phyloP scores from a whole-genome alignment of 1,140 invertebrate species.

The Leguminivora glycinivorella region DNA sequence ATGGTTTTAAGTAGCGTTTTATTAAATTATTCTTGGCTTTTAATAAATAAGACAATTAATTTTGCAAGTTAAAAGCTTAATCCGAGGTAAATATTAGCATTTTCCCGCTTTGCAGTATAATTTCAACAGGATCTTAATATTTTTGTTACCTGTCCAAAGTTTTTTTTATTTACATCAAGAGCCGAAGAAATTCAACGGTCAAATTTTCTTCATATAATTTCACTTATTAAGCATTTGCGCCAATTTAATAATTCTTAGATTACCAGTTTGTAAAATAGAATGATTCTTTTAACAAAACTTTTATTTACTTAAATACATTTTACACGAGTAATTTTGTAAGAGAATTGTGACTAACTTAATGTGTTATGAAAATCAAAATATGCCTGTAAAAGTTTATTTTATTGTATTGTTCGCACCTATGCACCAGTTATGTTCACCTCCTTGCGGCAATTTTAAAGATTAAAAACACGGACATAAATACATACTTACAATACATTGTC shows the following conservation, averaged over 20 bases:
- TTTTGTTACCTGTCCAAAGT: background rate
- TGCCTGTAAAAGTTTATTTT: too few relatives aligned
- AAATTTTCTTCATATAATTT: background rate
- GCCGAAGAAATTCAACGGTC: too few relatives aligned
- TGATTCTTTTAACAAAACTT: too few relatives aligned
- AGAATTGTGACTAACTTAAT: too few relatives aligned
- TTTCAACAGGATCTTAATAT: background rate
- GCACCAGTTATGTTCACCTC: background rate
- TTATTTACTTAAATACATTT: too few relatives aligned
- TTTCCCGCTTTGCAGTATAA: background rate
- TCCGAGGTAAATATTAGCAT: background rate
- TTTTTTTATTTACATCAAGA: background rate
- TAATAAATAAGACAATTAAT: slow-evolving; percentile 26
- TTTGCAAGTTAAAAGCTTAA: slow-evolving; percentile 12
- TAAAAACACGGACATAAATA: background rate
- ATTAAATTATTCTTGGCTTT: slow-evolving; percentile 21
- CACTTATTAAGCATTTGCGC: too few relatives aligned
- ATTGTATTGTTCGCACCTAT: slow-evolving; percentile 4
- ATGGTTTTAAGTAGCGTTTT: slow-evolving; percentile 18
- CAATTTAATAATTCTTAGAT: too few relatives aligned
- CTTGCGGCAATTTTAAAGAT: background rate
- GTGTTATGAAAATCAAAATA: too few relatives aligned
- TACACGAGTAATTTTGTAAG: too few relatives aligned
- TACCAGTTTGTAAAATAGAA: too few relatives aligned
- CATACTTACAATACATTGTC: too few relatives aligned